Conservation (phyloP, 2,888 invertebrate species). For the Cephus runcator region DNA sequence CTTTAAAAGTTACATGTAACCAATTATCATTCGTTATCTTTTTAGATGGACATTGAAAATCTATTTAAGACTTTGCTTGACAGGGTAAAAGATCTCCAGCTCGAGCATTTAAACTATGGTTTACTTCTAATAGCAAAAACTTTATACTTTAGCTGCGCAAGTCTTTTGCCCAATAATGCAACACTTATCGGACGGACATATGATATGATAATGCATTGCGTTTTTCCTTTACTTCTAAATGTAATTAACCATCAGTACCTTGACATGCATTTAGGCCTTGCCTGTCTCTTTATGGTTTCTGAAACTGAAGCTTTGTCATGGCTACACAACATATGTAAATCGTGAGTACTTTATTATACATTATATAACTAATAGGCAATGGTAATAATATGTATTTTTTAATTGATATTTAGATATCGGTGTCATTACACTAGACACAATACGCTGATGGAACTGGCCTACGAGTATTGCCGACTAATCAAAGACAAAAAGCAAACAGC, state of each 20-base stretch:
- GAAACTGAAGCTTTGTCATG: conserved; percentile 44
- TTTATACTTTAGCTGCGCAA: conserved; percentile 33
- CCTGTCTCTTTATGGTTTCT: conserved; percentile 53
- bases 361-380: conserved; percentile 9
- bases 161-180: conserved; percentile 16
- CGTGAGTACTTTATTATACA: conserved; percentile 24
- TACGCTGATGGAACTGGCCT: conserved; percentile 47
- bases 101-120: conserved; percentile 47
- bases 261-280: conserved; percentile 58
- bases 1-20: background rate
- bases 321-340: conserved; percentile 36
- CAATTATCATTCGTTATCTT: background rate
- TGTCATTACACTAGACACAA: conserved; percentile 39
- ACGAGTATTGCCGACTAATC: conserved; percentile 46
- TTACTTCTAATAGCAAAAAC: conserved; percentile 42
- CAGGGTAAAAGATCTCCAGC: conserved; percentile 26
- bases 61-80: conserved; percentile 18
- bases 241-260: conserved; percentile 55
- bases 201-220: conserved; percentile 40
- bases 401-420: conserved; percentile 19
- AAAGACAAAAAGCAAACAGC: conserved; percentile 31
- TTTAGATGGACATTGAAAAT: background rate
- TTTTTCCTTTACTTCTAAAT: conserved; percentile 56
- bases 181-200: conserved; percentile 39
- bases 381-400: background rate